Base-by-base conservation (phyloP, 2,113 vertebrate genomes). In the Steatornis caripensis region DNA sequence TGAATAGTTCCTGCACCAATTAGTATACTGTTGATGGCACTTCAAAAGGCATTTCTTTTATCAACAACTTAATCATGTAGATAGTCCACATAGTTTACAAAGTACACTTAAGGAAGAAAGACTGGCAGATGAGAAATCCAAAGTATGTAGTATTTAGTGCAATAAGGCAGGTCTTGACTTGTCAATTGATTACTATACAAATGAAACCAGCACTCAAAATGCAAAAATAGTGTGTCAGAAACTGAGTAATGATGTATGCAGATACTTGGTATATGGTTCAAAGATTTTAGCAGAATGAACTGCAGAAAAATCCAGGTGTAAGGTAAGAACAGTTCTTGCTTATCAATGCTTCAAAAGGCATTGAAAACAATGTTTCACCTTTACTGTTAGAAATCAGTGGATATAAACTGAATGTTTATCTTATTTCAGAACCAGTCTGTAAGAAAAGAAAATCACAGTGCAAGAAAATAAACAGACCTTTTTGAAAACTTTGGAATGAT, bases 131-230 rank as follows among this genome's bases (percentile, higher is more conserved):
- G 39, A 82, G 93, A 70, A 87, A 96, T 94, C 23, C 27, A 36
- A 81, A n/a, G 78, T 88, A 89, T 90, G 66, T 88, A 34, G 62
- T 86, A 36, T 83, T 82, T 83, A 62, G 39, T 46, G 34, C 58
- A 78, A 43, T 72, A 76, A 93, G 72, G 54, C 94, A 95, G 62
- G 90, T 91, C 71, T 77, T 76, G 64, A 90, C 91, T 91, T 95
- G 94, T 87, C 41, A 66, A 4, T 57, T 94, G 77, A 87, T 84
- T 88, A 66, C 66, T 93, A 13, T 41, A 64, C 48, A 70, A 84
- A 75, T 74, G 51, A 90, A 92, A 70, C 61, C 89, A 69, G 29
- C 13, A 54, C 1, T 2, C 19, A 62, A 20, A 75, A 58, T n/a
- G 17, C 60, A 95, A 46, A 72, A 66, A 20, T 9, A n/a, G 32